Conservation (phyloP, 30 jellyfish, hydroid and myxozoan genomes). For the Chrysaora quinquecirrha region DNA sequence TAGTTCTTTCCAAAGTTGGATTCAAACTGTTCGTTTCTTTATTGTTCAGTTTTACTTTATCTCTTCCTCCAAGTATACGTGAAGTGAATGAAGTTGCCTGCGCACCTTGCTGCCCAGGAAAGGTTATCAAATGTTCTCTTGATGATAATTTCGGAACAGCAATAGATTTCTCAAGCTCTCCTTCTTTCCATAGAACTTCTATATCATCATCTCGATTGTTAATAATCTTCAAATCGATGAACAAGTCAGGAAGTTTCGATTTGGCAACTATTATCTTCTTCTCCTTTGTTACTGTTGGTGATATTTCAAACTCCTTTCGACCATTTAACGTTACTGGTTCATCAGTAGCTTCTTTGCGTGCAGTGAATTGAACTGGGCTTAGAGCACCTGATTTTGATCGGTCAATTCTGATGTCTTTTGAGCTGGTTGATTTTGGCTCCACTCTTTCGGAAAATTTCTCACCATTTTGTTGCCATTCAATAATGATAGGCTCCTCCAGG, state of each 20-base stretch:
- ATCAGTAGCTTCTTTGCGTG: not conserved
- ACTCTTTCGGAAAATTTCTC: not conserved
- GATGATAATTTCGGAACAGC: constrained; percentile 28
- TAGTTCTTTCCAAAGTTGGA: not conserved
- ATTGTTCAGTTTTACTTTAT: not conserved
- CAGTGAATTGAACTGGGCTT: constrained; percentile 45
- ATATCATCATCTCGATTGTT: constrained; percentile 51
- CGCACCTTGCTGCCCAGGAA: constrained; percentile 28
- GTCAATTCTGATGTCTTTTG: constrained; percentile 16
- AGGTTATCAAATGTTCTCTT: constrained; percentile 8
- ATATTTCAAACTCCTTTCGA: constrained; percentile 2
- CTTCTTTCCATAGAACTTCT: constrained; percentile 44
- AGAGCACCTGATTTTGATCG: constrained; percentile 52
- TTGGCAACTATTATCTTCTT: not conserved
- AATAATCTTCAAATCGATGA: constrained; percentile 6
- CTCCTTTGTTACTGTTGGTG: constrained; percentile 20
- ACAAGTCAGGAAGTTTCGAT: constrained; percentile 3
- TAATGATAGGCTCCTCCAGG: constrained; percentile 13
- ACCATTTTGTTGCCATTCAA: constrained; percentile 54
- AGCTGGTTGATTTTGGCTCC: not conserved
- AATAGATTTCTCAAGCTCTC: constrained; percentile 20
- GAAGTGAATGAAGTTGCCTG: constrained; percentile 30
- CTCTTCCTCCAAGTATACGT: not conserved
- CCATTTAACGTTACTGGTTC: constrained; percentile 18
- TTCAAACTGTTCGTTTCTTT: not conserved